phyloP scores from a whole-genome alignment of 2,797 vertebrate species.

The Chromobotia macracanthus region DNA sequence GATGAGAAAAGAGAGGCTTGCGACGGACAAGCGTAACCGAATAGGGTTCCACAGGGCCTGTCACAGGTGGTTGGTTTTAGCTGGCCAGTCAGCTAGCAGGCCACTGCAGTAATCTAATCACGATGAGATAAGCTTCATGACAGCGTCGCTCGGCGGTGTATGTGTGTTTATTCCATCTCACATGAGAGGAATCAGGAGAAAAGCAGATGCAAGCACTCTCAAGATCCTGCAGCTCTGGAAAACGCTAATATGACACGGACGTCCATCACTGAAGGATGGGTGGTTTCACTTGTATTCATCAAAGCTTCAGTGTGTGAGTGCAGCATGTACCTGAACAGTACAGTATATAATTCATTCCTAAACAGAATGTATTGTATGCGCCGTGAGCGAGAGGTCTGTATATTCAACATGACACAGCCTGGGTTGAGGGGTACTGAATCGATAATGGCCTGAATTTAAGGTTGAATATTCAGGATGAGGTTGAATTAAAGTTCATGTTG shows the following conservation, averaged over 20 bases:
- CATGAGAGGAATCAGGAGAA: constrained; percentile 59
- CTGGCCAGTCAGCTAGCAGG: constrained; percentile 68
- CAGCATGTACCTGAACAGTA: constrained; percentile 8
- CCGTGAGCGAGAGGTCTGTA: background rate
- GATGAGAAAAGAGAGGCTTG: constrained; percentile 37
- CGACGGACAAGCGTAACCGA: constrained; percentile 8
- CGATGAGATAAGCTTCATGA: constrained; percentile 75
- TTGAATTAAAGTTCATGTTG: too few relatives aligned
- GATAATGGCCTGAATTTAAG: too few relatives aligned
- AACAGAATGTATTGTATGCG: constrained; percentile 11
- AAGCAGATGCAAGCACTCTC: constrained; percentile 36
- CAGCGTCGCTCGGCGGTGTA: constrained; percentile 71
- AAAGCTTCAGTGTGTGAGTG: constrained; percentile 11
- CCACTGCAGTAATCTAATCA: constrained; percentile 75
- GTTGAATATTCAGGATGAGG: too few relatives aligned
- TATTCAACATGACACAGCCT: background rate
- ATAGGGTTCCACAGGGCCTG: constrained; percentile 57
- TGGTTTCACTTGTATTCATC: constrained; percentile 33
- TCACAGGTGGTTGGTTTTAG: constrained; percentile 67
- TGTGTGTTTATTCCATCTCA: constrained; percentile 66
- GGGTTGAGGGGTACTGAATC: too few relatives aligned
- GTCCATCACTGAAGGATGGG: constrained; percentile 42
- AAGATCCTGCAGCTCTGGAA: constrained; percentile 62
- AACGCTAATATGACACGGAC: constrained; percentile 47
- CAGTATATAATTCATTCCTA: constrained; percentile 17